Conservation (phyloP, 1,140 invertebrate genomes). For the Zaprionus lachaisei region DNA sequence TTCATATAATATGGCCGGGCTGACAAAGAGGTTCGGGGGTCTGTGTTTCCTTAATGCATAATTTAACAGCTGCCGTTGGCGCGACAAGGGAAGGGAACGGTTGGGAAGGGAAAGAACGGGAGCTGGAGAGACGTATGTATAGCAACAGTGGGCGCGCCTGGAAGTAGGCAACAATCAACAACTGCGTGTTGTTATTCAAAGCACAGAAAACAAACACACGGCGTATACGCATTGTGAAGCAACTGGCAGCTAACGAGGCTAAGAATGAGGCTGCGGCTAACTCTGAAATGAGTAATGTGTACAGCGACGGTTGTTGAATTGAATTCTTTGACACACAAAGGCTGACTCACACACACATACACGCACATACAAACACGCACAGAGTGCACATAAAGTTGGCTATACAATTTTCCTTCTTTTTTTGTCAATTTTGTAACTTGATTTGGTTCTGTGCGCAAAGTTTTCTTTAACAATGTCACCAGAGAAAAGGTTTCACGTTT, state of each 20-base stretch:
- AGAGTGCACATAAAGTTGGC: constrained; percentile 21
- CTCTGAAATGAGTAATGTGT: constrained; percentile 54
- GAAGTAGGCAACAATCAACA: constrained; percentile 80
- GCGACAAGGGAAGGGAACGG: background rate
- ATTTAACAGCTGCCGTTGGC: constrained; percentile 71
- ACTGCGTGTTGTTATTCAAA: constrained; percentile 80
- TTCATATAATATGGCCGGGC: constrained; percentile 48
- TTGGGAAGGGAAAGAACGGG: background rate
- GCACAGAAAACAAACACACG: constrained; percentile 58
- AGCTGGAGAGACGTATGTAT: constrained; percentile 13
- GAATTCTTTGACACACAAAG: constrained; percentile 38
- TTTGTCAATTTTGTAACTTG: constrained; percentile 49
- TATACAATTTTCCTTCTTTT: constrained; percentile 40
- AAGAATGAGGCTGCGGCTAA: constrained; percentile 35
- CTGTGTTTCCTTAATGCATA: constrained; percentile 73
- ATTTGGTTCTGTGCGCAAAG: constrained; percentile 28
- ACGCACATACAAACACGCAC: constrained; percentile 34
- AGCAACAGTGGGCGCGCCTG: constrained; percentile 46
- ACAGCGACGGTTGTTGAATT: constrained; percentile 39
- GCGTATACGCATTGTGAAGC: constrained; percentile 37
- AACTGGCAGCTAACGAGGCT: constrained; percentile 34
- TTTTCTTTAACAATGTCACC: constrained; percentile 22
- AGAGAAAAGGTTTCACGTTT: constrained; percentile 26
- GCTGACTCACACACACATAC: constrained; percentile 23
- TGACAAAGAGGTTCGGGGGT: constrained; percentile 17